These are phyloP conservation scores for Anguilla anguilla DNA, from an alignment of 2,797 vertebrate genomes.

Conservation along the genomic window DNA sequence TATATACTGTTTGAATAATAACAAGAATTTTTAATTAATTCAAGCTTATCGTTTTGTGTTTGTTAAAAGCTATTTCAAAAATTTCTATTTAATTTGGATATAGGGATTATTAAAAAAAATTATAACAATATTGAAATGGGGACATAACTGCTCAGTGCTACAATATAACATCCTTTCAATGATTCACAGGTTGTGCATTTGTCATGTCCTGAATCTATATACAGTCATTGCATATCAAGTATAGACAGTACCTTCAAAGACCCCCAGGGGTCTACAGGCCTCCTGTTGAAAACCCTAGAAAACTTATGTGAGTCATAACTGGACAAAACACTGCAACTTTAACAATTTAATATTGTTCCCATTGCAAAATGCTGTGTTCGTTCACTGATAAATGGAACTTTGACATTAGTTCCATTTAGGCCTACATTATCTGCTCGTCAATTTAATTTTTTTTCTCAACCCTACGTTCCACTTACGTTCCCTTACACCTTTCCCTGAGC, in stretches of 20 bases:
- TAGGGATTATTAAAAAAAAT: neutral
- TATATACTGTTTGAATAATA: neutral
- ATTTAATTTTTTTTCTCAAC: neutral
- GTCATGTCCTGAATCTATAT: too few relatives aligned
- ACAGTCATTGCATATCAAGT: neutral
- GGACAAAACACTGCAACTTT: neutral
- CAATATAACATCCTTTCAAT: neutral
- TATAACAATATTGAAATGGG: neutral
- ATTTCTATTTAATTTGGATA: neutral
- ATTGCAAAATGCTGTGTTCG: neutral
- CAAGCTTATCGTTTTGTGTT: neutral
- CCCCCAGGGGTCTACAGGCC: neutral
- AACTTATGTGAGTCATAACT: neutral
- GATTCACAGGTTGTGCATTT: neutral
- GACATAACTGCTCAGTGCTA: neutral
- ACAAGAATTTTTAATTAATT: neutral
- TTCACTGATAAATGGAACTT: neutral
- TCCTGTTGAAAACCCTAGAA: neutral
- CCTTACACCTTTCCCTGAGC: neutral
- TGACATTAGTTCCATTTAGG: neutral
- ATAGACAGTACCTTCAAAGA: neutral
- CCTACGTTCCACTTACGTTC: neutral
- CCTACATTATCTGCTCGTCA: neutral
- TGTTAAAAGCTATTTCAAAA: neutral
- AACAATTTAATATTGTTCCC: neutral